Conservation (phyloP, 2,113 vertebrate genomes). For the Jacana jacana region DNA sequence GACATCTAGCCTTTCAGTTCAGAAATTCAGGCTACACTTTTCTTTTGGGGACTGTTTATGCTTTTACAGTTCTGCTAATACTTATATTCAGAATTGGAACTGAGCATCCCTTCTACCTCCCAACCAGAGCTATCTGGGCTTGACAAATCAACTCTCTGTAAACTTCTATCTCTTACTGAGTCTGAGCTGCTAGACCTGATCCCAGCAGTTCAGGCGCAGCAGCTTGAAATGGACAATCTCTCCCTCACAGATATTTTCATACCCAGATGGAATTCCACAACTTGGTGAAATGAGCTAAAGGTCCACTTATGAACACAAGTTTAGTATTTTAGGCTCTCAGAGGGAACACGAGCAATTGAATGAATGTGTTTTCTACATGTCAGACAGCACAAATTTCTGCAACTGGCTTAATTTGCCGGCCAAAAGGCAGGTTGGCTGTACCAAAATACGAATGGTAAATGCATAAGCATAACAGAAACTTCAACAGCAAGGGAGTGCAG, state of each 20-base stretch:
- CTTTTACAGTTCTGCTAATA: background rate
- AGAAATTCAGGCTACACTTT: background rate
- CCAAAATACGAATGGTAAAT: background rate
- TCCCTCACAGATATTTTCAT: background rate
- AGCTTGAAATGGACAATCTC: background rate
- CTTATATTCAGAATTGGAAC: background rate
- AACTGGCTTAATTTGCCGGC: background rate
- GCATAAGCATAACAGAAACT: background rate
- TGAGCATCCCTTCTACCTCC: background rate
- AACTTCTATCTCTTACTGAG: background rate
- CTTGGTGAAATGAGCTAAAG: background rate
- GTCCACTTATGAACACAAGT: accelerated
- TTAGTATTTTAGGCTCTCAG: background rate
- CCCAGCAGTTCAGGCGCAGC: background rate
- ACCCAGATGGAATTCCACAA: background rate
- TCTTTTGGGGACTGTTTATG: background rate
- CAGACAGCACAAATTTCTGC: background rate
- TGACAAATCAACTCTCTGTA: background rate
- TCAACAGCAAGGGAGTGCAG: background rate
- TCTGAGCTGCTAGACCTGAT: background rate
- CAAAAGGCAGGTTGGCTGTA: background rate
- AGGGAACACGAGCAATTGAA: background rate
- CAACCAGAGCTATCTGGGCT: background rate
- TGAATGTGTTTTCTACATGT: background rate
- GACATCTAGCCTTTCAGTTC: background rate